A percentile compares a stretch with the other conserved stretches of the same genome.
These are phyloP conservation scores for Scylla paramamosain DNA, from an alignment of 1,140 invertebrate genomes.

Conservation along the genomic window DNA sequence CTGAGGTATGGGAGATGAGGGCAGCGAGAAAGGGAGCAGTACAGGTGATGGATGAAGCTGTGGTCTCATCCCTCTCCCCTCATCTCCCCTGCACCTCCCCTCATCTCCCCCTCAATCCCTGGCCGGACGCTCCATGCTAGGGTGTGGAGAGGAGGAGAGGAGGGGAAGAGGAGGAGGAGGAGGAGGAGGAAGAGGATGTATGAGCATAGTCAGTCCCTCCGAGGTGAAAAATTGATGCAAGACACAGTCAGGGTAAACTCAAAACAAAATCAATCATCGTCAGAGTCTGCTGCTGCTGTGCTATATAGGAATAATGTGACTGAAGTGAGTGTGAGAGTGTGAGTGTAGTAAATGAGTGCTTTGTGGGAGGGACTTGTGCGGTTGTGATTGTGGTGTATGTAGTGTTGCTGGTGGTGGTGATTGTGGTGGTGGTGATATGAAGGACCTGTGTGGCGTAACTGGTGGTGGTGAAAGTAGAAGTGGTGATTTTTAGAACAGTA, in stretches of 20 bases:
- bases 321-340: too few relatives aligned
- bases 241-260: not conserved
- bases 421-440: too few relatives aligned
- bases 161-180: too few relatives aligned
- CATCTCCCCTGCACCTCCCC: not conserved
- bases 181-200: not conserved
- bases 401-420: too few relatives aligned
- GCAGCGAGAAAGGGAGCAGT: not conserved
- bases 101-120: slow-evolving; percentile 1
- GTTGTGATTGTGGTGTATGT: too few relatives aligned
- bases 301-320: not conserved
- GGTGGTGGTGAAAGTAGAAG: too few relatives aligned
- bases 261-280: not conserved
- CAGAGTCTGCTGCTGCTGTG: not conserved
- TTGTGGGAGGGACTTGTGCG: not conserved
- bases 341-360: not conserved
- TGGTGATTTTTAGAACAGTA: too few relatives aligned
- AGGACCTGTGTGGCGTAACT: too few relatives aligned
- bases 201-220: not conserved
- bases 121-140: not conserved
- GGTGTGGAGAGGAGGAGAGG: not conserved
- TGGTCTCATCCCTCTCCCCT: not conserved
- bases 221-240: slow-evolving; percentile 1
- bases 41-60: slow-evolving; percentile 8
- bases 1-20: slow-evolving; percentile 18